Percentiles rank a stretch among this genome's conserved stretches.
phyloP scores from a whole-genome alignment of 2,113 vertebrate species.

The Callipepla californica region DNA sequence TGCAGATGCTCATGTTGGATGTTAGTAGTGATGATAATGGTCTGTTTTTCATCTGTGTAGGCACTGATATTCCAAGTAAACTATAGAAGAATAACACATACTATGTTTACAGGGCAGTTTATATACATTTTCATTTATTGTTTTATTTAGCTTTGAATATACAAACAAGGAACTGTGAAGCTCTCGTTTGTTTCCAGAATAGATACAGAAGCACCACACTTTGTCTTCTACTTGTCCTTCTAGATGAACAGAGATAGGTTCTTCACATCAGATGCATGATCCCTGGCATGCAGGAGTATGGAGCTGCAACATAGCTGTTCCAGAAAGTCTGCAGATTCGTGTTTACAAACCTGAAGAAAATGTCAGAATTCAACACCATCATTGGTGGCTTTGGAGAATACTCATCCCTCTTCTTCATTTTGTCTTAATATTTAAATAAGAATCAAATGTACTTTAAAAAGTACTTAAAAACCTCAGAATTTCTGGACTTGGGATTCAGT shows the following conservation, averaged over 20 bases:
- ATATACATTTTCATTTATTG: background rate
- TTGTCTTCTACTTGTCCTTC: background rate
- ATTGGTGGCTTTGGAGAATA: background rate
- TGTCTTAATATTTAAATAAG: background rate
- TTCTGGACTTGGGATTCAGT: background rate
- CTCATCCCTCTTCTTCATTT: background rate
- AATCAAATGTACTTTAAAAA: background rate
- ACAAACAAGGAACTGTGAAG: background rate
- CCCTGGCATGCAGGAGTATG: background rate
- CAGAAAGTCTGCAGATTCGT: background rate
- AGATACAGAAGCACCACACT: background rate
- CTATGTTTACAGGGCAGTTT: background rate
- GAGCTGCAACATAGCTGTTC: background rate
- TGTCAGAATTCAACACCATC: background rate
- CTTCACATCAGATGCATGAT: background rate
- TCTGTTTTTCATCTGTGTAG: background rate
- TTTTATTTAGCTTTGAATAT: background rate
- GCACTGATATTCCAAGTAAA: background rate
- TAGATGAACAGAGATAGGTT: fast-evolving
- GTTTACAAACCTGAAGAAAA: slow-evolving; percentile 1
- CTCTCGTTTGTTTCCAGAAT: fast-evolving
- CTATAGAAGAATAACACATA: background rate
- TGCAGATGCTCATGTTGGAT: slow-evolving; percentile 12
- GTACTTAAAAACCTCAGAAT: background rate
- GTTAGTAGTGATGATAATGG: background rate